phyloP scores from a whole-genome alignment of 2,797 vertebrate species.

The Percopsis omiscomaycus region DNA sequence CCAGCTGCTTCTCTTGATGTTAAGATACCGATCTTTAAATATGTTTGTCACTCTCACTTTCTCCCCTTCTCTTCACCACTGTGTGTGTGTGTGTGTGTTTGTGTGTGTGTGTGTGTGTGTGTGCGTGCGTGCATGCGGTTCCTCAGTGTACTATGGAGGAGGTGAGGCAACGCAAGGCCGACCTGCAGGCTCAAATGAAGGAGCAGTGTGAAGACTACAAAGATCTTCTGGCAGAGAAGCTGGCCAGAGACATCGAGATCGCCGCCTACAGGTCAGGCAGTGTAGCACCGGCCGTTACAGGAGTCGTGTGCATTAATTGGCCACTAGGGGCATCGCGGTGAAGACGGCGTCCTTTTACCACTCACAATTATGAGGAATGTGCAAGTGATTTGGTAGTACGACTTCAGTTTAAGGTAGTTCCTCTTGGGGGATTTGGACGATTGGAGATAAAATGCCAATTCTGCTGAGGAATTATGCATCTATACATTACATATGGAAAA shows the following conservation, averaged over 20 bases:
- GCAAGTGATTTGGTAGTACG: too few species aligned
- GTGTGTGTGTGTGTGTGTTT: not conserved
- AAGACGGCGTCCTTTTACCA: too few species aligned
- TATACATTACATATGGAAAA: too few species aligned
- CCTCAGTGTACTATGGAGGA: slow-evolving; percentile 65
- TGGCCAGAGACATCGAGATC: slow-evolving; percentile 79
- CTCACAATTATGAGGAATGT: too few species aligned
- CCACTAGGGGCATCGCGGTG: too few species aligned
- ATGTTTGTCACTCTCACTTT: not conserved
- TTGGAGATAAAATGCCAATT: too few species aligned
- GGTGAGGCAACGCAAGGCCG: slow-evolving; percentile 61
- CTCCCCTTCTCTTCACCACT: too few species aligned
- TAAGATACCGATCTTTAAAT: not conserved
- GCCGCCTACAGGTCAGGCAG: slow-evolving; percentile 73
- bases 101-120: slow-evolving; percentile 20
- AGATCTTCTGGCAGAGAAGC: slow-evolving; percentile 75
- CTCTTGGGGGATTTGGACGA: too few species aligned
- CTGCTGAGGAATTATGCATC: too few species aligned
- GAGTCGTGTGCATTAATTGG: too few species aligned
- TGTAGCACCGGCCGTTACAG: not conserved
- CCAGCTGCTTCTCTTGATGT: not conserved
- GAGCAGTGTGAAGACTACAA: slow-evolving; percentile 74
- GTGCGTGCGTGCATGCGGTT: not conserved
- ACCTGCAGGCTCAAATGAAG: slow-evolving; percentile 68
- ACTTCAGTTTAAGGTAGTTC: too few species aligned